Evolutionary conservation across 2,888 invertebrate genomes (phyloP).

Genomic region (Callinectes sapidus): DNA sequence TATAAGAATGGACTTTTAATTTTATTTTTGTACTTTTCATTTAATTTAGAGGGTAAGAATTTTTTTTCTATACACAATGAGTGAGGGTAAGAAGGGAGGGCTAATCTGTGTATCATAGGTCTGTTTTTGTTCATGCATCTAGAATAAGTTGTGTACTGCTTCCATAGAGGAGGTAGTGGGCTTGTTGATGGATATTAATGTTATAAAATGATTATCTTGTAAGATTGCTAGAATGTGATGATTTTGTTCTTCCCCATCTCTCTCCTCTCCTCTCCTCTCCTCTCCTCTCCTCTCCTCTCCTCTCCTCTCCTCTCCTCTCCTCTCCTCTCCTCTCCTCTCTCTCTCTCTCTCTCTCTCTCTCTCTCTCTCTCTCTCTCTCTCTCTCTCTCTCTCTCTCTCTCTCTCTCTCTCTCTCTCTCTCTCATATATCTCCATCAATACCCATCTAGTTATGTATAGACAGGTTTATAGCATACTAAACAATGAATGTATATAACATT

Average conservation of each 20-base stretch:
- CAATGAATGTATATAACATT: slow-evolving; percentile 63
- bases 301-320: not conserved
- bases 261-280: not conserved
- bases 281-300: not conserved
- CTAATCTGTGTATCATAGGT: not conserved
- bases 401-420: not conserved
- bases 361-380: not conserved
- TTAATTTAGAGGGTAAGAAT: slow-evolving; percentile 29
- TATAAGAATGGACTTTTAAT: slow-evolving; percentile 41
- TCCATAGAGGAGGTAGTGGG: slow-evolving; percentile 4
- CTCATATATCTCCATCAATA: not conserved
- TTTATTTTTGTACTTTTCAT: slow-evolving; percentile 48
- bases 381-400: not conserved
- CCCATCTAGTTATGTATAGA: slow-evolving; percentile 29
- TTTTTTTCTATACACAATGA: not conserved
- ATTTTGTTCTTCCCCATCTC: not conserved
- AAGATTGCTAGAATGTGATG: slow-evolving; percentile 8
- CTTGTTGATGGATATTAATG: not conserved
- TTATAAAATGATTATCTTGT: not conserved
- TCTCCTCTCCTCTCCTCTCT: not conserved
- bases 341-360: not conserved
- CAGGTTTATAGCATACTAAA: slow-evolving; percentile 43
- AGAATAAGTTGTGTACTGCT: not conserved
- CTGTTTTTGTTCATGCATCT: slow-evolving; percentile 10
- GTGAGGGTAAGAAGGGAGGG: not conserved